Conservation (phyloP, 1,140 invertebrate species). For the Bacillus rossius region DNA sequence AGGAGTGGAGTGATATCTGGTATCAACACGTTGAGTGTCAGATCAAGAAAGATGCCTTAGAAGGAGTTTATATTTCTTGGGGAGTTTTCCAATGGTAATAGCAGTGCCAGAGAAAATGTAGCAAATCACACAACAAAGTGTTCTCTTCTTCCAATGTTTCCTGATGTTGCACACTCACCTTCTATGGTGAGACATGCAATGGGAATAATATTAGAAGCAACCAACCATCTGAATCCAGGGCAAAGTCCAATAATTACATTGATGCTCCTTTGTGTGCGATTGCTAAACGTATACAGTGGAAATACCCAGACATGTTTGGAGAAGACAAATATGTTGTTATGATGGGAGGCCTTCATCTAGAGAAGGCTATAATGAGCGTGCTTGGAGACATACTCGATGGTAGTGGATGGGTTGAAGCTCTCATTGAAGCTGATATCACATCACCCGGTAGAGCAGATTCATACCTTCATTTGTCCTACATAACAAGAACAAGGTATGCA, state of each 20-base stretch:
- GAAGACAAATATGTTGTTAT: slow-evolving; percentile 4
- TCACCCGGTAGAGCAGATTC: neutral
- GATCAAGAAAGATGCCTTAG: neutral
- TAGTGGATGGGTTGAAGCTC: slow-evolving; percentile 2
- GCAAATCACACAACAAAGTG: neutral
- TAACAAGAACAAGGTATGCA: neutral
- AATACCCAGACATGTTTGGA: slow-evolving; percentile 2
- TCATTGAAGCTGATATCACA: neutral
- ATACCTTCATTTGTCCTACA: neutral
- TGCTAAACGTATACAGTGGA: slow-evolving; percentile 27
- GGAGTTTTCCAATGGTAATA: neutral
- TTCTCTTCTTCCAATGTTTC: neutral
- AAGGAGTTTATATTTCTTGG: neutral
- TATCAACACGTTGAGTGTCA: too few relatives aligned
- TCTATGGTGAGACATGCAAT: neutral
- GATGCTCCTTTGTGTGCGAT: slow-evolving; percentile 25
- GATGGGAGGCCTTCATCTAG: neutral
- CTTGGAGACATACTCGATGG: neutral
- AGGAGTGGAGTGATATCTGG: too few relatives aligned
- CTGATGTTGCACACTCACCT: neutral
- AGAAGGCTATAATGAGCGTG: slow-evolving; percentile 4
- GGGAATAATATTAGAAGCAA: neutral
- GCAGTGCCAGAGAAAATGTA: neutral
- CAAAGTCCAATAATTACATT: slow-evolving; percentile 22
- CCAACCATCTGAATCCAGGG: slow-evolving; percentile 18